A percentile compares a stretch with the other conserved stretches of the same genome.
Conservation (phyloP, 2,113 vertebrate species). For the Merops nubicus region DNA sequence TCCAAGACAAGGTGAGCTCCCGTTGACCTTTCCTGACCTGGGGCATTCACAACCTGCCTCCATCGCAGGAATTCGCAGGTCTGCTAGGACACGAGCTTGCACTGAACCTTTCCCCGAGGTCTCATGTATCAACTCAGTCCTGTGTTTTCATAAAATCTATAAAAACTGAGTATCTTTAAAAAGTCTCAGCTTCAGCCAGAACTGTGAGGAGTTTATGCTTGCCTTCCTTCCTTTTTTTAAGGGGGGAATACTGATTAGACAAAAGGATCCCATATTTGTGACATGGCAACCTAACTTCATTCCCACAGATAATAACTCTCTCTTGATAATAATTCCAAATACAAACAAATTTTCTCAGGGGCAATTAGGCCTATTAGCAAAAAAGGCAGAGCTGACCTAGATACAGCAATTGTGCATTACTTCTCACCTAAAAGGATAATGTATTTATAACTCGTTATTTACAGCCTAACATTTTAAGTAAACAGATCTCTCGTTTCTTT, state of each 20-base stretch:
- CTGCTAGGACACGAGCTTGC: not conserved
- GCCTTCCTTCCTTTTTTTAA: not conserved
- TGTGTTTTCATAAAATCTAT: not conserved
- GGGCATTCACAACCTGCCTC: not conserved
- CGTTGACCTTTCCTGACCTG: not conserved
- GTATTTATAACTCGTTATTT: not conserved
- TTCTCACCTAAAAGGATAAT: not conserved
- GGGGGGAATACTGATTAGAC: fast-evolving
- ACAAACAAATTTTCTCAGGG: constrained; percentile 6
- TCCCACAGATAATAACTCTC: fast-evolving
- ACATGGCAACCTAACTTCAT: not conserved
- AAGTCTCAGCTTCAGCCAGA: not conserved
- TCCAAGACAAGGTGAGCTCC: not conserved
- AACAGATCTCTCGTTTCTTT: not conserved
- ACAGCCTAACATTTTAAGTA: not conserved
- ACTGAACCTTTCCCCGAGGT: not conserved
- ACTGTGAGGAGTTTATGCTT: not conserved
- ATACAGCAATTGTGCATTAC: not conserved
- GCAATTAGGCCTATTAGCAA: constrained; percentile 22
- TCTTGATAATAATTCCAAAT: not conserved
- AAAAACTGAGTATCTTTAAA: not conserved
- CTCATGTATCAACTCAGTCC: fast-evolving
- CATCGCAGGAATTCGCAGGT: fast-evolving
- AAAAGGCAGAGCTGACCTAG: constrained; percentile 26
- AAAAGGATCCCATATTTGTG: not conserved